These are phyloP conservation scores for Salvelinus sp. DNA, from an alignment of 2,113 vertebrate species.

Conservation along the genomic window DNA sequence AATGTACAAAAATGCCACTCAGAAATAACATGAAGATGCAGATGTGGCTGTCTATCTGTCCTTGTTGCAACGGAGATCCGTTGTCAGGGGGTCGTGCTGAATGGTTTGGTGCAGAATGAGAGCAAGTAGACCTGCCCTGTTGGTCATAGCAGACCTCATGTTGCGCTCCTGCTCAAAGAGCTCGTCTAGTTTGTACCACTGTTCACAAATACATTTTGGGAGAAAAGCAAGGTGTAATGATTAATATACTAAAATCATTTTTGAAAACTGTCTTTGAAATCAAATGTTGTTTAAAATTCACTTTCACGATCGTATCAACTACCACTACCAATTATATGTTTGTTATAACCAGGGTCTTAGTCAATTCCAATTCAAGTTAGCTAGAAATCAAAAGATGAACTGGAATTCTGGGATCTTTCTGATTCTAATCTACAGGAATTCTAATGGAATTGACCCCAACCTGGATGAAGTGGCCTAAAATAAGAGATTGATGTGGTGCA, in stretches of 20 bases:
- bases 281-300: too few relatives aligned
- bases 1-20: neutral
- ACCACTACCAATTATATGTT: too few relatives aligned
- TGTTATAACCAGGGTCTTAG: too few relatives aligned
- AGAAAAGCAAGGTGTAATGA: neutral
- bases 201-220: conserved; percentile 7
- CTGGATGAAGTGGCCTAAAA: neutral
- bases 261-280: too few relatives aligned
- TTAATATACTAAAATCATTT: too few relatives aligned
- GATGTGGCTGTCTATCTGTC: conserved; percentile 71
- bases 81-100: conserved; percentile 86
- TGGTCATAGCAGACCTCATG: conserved; percentile 88
- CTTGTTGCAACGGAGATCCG: conserved; percentile 82
- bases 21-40: neutral
- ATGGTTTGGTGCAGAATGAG: conserved; percentile 92
- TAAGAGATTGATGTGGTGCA: neutral
- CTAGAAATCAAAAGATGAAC: too few relatives aligned
- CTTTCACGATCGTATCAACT: too few relatives aligned
- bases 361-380: too few relatives aligned
- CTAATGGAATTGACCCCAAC: too few relatives aligned
- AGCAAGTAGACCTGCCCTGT: conserved; percentile 85
- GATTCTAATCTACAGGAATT: too few relatives aligned
- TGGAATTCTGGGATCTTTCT: too few relatives aligned
- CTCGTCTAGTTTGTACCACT: conserved; percentile 95
- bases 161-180: conserved; percentile 92